phyloP scores from a whole-genome alignment of 2,888 invertebrate species.

The Ditula angustiorana region DNA sequence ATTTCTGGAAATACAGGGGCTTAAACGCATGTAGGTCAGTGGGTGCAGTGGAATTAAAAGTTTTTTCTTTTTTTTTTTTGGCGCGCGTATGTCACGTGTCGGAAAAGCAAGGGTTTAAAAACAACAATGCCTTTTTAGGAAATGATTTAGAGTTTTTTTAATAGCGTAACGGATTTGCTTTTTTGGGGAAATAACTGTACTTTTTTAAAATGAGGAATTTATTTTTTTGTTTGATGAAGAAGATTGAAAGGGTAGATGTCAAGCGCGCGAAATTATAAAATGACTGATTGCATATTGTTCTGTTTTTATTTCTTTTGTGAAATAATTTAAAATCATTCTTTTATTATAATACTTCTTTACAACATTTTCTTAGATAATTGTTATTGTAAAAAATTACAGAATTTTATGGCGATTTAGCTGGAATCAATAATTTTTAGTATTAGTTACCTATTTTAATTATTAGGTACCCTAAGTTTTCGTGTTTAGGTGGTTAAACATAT shows the following conservation, averaged over 20 bases:
- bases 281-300: conserved; percentile 73
- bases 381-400: too few species aligned
- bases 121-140: conserved; percentile 77
- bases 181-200: conserved; percentile 57
- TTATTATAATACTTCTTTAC: conserved; percentile 37
- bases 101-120: conserved; percentile 79
- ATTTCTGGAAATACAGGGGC: conserved; percentile 74
- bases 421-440: too few species aligned
- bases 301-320: conserved; percentile 37
- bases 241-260: conserved; percentile 61
- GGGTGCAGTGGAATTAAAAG: conserved; percentile 71
- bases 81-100: conserved; percentile 75
- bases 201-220: conserved; percentile 49
- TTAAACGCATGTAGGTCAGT: conserved; percentile 78
- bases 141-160: conserved; percentile 78
- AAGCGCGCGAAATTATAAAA: conserved; percentile 55
- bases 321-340: conserved; percentile 27
- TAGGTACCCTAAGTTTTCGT: too few species aligned
- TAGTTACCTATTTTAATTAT: too few species aligned
- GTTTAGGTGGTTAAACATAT: too few species aligned
- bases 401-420: too few species aligned
- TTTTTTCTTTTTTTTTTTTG: conserved; percentile 59
- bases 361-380: neutral
- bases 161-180: conserved; percentile 68
- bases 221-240: conserved; percentile 57